Conservation (phyloP, 2,113 vertebrate genomes). For the Carollia perspicillata region DNA sequence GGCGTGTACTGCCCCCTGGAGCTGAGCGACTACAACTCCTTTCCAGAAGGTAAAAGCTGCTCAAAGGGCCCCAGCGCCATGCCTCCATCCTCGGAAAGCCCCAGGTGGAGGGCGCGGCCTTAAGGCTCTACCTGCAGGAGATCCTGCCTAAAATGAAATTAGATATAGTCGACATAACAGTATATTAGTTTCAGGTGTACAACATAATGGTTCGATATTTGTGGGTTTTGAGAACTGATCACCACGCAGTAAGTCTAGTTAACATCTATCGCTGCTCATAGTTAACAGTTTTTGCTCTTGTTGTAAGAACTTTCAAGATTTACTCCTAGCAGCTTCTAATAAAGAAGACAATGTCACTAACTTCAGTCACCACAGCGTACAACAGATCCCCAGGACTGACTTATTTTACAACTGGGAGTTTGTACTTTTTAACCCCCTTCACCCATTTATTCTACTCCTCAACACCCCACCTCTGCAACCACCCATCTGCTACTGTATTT, state of each 20-base stretch:
- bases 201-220: not conserved
- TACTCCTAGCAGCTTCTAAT: not conserved
- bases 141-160: not conserved
- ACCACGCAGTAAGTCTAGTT: not conserved
- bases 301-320: not conserved
- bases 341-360: not conserved
- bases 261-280: not conserved
- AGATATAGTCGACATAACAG: not conserved
- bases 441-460: not conserved
- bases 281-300: not conserved
- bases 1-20: conserved; percentile 84
- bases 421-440: not conserved
- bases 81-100: not conserved
- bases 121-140: not conserved
- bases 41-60: conserved; percentile 82
- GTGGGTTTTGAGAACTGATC: not conserved
- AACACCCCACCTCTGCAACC: not conserved
- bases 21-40: conserved; percentile 82
- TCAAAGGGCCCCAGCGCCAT: not conserved
- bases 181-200: not conserved
- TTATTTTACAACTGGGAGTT: not conserved
- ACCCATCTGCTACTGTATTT: not conserved
- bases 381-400: not conserved
- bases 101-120: fast-evolving
- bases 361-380: not conserved